Conservation (phyloP, 2,113 vertebrate species). For the Crypturellus undulatus region DNA sequence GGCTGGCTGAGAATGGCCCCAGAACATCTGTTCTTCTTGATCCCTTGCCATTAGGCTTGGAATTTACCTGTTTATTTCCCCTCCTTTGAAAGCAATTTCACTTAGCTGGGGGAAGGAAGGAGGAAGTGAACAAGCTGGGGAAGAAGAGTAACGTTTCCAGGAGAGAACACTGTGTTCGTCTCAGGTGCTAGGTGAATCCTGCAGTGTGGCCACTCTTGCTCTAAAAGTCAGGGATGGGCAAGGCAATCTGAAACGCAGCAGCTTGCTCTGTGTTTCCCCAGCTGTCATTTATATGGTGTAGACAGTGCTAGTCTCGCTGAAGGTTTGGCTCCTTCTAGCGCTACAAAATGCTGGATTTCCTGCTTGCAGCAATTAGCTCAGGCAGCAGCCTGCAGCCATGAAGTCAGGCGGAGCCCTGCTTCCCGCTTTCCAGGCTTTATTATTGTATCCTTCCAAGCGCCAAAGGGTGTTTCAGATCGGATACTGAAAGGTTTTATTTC, state of each 20-base stretch:
- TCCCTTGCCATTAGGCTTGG: not conserved
- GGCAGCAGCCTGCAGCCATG: not conserved
- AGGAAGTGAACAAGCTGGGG: not conserved
- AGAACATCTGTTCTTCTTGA: not conserved
- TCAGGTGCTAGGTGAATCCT: not conserved
- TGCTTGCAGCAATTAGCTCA: not conserved
- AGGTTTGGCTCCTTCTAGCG: not conserved
- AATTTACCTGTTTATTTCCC: not conserved
- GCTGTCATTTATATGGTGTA: not conserved
- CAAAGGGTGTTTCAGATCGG: not conserved
- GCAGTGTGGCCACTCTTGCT: not conserved
- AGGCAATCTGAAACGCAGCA: not conserved
- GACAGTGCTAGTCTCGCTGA: not conserved
- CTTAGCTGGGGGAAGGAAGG: not conserved
- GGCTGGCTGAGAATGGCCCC: not conserved
- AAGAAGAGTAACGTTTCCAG: not conserved
- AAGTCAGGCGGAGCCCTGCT: not conserved
- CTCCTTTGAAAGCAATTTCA: not conserved
- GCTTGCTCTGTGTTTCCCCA: not conserved
- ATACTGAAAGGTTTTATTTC: not conserved
- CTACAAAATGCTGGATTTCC: not conserved
- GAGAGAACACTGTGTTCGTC: rapidly evolving
- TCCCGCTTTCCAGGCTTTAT: not conserved
- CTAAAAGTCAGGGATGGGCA: not conserved
- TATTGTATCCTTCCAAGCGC: not conserved